These are phyloP conservation scores for Drosophila tropicalis DNA, from an alignment of 1,140 invertebrate species.

Conservation along the genomic window DNA sequence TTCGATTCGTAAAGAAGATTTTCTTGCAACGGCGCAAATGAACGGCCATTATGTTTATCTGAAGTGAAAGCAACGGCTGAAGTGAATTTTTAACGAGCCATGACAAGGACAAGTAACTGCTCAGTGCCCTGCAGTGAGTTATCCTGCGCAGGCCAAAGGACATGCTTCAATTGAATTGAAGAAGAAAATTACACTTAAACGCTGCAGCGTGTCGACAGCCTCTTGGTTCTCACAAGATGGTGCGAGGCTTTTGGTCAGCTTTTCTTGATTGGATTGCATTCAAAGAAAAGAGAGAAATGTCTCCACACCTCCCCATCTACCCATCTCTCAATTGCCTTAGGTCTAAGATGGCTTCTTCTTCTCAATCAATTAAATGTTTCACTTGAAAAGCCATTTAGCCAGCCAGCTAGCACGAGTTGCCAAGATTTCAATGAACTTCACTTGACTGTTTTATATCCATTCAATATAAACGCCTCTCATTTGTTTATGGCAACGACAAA, in stretches of 20 bases:
- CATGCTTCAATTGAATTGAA: slow-evolving; percentile 79
- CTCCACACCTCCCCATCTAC: no score
- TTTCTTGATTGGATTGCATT: slow-evolving; percentile 62
- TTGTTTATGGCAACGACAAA: slow-evolving; percentile 45
- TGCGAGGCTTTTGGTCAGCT: slow-evolving; percentile 29
- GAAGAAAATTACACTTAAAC: slow-evolving; percentile 81
- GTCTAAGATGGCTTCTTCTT: slow-evolving; percentile 2
- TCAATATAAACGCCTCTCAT: slow-evolving; percentile 7
- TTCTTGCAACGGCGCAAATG: slow-evolving; percentile 75
- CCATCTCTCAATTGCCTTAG: neutral
- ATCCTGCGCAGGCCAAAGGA: slow-evolving; percentile 63
- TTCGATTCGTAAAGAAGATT: slow-evolving; percentile 69
- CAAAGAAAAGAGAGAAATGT: slow-evolving; percentile 20
- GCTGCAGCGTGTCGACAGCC: slow-evolving; percentile 67
- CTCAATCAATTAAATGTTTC: slow-evolving; percentile 61
- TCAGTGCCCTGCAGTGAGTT: slow-evolving; percentile 71
- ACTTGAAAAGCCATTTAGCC: slow-evolving; percentile 40
- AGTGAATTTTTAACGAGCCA: slow-evolving; percentile 77
- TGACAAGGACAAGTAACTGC: slow-evolving; percentile 29
- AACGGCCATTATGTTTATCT: slow-evolving; percentile 80
- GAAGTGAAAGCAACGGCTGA: slow-evolving; percentile 74
- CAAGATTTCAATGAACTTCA: slow-evolving; percentile 42
- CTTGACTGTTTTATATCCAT: slow-evolving; percentile 2
- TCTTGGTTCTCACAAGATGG: neutral
- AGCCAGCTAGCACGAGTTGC: neutral